A percentile compares a stretch with the other conserved stretches of the same genome.
These are phyloP conservation scores for Ictalurus furcatus DNA, from an alignment of 2,113 vertebrate species.

Conservation along the genomic window DNA sequence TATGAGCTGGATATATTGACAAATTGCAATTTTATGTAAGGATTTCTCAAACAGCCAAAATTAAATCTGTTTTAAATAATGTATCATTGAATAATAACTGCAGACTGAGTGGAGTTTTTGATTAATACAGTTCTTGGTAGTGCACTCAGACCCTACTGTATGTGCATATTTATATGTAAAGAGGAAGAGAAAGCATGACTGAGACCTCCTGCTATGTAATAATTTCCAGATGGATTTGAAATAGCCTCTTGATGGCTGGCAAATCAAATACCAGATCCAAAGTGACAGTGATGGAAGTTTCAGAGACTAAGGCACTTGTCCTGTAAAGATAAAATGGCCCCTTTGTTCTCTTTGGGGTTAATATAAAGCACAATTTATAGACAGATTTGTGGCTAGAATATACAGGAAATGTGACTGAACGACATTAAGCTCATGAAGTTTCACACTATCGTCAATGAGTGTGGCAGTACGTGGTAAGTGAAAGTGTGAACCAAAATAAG, in stretches of 20 bases:
- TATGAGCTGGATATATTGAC: not conserved
- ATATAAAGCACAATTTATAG: slow-evolving; percentile 23
- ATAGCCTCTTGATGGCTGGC: slow-evolving; percentile 13
- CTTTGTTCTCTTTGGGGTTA: slow-evolving; percentile 46
- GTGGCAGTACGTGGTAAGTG: slow-evolving; percentile 10
- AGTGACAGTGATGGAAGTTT: slow-evolving; percentile 52
- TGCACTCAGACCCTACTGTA: not conserved
- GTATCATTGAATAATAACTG: not conserved
- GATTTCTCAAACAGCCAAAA: not conserved
- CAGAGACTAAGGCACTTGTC: slow-evolving; percentile 50
- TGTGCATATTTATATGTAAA: not conserved
- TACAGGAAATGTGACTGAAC: slow-evolving; percentile 32
- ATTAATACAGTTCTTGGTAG: not conserved
- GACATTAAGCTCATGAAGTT: slow-evolving; percentile 31
- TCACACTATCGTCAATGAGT: slow-evolving; percentile 38
- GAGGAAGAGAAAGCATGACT: slow-evolving; percentile 7
- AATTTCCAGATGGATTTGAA: slow-evolving; percentile 31
- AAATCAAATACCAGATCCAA: slow-evolving; percentile 35
- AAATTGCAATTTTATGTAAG: not conserved
- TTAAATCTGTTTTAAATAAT: not conserved
- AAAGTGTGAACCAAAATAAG: slow-evolving; percentile 39
- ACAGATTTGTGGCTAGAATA: slow-evolving; percentile 44
- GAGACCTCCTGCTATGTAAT: slow-evolving; percentile 24
- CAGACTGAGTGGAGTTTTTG: not conserved
- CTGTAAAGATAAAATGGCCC: slow-evolving; percentile 56